Evolutionary conservation across 2,797 vertebrate genomes (phyloP).

Genomic region (Valencia hispanica): DNA sequence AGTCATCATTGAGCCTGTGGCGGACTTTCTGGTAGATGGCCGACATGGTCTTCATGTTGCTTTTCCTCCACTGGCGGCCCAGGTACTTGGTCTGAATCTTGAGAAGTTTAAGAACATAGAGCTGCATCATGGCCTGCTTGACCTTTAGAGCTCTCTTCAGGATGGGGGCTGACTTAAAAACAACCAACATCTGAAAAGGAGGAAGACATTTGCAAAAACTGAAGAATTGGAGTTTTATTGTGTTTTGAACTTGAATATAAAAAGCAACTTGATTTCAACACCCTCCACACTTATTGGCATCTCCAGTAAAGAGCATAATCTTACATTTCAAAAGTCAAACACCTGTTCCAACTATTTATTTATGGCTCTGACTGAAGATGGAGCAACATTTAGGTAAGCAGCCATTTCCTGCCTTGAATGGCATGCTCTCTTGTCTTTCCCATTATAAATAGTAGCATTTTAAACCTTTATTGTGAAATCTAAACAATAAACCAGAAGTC

Average conservation of each 20-base stretch:
- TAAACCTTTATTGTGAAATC: background rate
- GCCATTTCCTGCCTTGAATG: background rate
- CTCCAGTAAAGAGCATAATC: background rate
- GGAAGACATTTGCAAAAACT: background rate
- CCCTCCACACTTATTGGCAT: background rate
- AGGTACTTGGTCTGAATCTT: conserved; percentile 98
- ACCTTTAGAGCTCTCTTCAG: conserved; percentile 95
- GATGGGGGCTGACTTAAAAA: conserved; percentile 96
- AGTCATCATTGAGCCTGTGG: conserved; percentile 95
- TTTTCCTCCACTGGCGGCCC: conserved; percentile 96
- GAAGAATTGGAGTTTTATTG: background rate
- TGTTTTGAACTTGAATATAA: background rate
- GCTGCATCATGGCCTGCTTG: conserved; percentile 97
- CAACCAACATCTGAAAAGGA: conserved; percentile 90
- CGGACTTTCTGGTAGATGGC: conserved; percentile 98
- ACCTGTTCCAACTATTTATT: no score
- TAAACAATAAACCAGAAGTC: background rate
- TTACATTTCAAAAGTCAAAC: no score
- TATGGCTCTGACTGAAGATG: background rate
- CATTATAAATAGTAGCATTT: background rate
- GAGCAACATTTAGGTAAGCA: background rate
- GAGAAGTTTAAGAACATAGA: conserved; percentile 93
- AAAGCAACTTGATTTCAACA: background rate
- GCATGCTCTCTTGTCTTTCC: background rate
- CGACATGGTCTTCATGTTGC: conserved; percentile 99